These are phyloP conservation scores for Pogonocichla stellata DNA, from an alignment of 2,113 vertebrate species.

Conservation along the genomic window DNA sequence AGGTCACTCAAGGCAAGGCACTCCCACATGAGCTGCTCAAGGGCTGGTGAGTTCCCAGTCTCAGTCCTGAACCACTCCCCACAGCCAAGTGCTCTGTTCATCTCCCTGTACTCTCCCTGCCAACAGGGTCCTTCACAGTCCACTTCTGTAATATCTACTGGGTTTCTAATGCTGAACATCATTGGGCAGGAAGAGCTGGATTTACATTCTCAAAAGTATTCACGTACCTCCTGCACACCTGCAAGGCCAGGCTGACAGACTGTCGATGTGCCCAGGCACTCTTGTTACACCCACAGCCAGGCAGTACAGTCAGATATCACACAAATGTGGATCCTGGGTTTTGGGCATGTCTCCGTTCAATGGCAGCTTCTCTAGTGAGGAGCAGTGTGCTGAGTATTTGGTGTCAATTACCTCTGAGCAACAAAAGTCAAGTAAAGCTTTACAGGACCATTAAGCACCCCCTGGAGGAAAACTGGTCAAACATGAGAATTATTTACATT, in stretches of 20 bases:
- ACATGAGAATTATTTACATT: neutral
- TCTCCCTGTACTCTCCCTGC: neutral
- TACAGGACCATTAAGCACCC: neutral
- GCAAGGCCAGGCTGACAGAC: neutral
- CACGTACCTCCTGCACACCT: fast-evolving
- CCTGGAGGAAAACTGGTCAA: neutral
- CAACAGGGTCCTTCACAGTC: neutral
- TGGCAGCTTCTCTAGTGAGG: neutral
- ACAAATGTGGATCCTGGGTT: neutral
- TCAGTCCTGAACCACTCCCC: neutral
- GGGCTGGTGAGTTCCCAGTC: neutral
- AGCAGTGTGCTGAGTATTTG: neutral
- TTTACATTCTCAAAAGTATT: neutral
- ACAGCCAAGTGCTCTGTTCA: neutral
- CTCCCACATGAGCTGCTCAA: neutral
- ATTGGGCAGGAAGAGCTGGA: neutral
- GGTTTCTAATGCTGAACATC: neutral
- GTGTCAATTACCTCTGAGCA: neutral
- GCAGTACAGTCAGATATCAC: too few relatives aligned
- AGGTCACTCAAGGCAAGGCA: neutral
- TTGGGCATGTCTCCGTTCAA: neutral
- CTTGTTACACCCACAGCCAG: neutral
- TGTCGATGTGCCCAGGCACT: neutral
- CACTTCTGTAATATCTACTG: neutral
- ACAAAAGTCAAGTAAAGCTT: neutral